phyloP scores from a whole-genome alignment of 35 echinoderm and acorn worm genomes.

The Lytechinus variegatus region DNA sequence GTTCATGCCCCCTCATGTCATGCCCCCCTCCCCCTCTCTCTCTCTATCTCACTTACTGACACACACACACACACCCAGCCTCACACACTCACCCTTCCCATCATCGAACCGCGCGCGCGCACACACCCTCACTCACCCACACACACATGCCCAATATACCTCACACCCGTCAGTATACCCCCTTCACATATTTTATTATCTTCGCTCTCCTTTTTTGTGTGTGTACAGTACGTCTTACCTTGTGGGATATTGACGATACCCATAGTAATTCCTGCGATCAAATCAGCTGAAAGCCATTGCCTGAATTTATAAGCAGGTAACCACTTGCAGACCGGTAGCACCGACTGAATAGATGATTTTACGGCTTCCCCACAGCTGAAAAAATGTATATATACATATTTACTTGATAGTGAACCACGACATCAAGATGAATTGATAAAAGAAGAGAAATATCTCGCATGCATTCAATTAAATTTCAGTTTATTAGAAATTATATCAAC shows the following conservation, averaged over 20 bases:
- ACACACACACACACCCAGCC: background rate
- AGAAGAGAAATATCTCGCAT: too few species aligned
- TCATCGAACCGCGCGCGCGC: background rate
- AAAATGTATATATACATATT: background rate
- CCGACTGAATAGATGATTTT: background rate
- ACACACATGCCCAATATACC: too few species aligned
- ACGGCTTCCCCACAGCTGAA: background rate
- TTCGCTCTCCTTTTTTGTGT: background rate
- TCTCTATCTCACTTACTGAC: too few species aligned
- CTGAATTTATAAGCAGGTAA: slow-evolving; percentile 20
- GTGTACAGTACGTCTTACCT: background rate
- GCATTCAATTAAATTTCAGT: too few species aligned
- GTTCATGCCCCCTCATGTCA: too few species aligned
- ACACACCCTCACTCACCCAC: background rate
- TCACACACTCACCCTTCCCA: background rate
- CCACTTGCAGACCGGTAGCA: slow-evolving; percentile 18
- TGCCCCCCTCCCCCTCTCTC: too few species aligned
- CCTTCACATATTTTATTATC: background rate
- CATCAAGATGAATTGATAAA: too few species aligned
- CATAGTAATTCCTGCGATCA: background rate
- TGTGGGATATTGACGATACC: slow-evolving; percentile 13
- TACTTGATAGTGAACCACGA: too few species aligned
- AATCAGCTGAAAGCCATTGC: background rate
- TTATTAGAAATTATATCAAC: too few species aligned
- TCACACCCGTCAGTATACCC: too few species aligned